Evolutionary conservation across 2,797 vertebrate species (phyloP), one percentile per base, ranked within the genome.

Genomic region (Lepidocolaptes lacrymiger): DNA sequence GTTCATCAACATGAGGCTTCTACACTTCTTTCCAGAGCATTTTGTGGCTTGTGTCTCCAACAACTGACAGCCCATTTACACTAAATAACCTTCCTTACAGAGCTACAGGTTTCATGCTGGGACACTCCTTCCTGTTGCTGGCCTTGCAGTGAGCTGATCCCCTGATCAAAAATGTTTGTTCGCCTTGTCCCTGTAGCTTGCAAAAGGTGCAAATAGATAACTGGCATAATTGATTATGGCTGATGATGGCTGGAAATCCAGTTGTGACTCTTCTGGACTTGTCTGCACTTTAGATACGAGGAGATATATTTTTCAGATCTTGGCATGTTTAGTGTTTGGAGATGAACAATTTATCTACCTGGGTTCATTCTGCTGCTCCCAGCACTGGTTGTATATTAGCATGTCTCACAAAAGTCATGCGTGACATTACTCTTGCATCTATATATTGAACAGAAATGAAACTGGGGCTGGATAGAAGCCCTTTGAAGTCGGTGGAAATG

Each of bases 391-490:
- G 91, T 46, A n/a, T 71, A 85, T 95, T 94, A 93, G 63, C 89
- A 88, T 22, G 77, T 71, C 89, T 94, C 80, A 30, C 37, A 77
- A 90, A 96, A 96, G 90, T 95, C 89, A 87, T 93, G 93, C 12
- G 7, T 95, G 94, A 90, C 88, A 80, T 95, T 95, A 64, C 80
- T 95, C 85, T 90, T 72, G 54, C 80, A 44, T 87, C 67, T 87
- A 3, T 89, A 51, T 77, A 92, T 95, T 91, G 89, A 93, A 89
- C 91, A 95, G 80, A 95, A 95, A 95, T 95, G 61, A 79, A 95
- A 82, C 56, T 43, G 54, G 37, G 85, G 51, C 56, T 0, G 0
- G 74, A 85, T 49, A 88, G 91, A 91, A 91, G 67, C 71, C 64
- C 71, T 93, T 87, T 95, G 96, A 95, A 95, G 86, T 95, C 3